These are phyloP conservation scores for Crypturellus tataupa DNA, from an alignment of 2,797 vertebrate genomes.

Conservation along the genomic window DNA sequence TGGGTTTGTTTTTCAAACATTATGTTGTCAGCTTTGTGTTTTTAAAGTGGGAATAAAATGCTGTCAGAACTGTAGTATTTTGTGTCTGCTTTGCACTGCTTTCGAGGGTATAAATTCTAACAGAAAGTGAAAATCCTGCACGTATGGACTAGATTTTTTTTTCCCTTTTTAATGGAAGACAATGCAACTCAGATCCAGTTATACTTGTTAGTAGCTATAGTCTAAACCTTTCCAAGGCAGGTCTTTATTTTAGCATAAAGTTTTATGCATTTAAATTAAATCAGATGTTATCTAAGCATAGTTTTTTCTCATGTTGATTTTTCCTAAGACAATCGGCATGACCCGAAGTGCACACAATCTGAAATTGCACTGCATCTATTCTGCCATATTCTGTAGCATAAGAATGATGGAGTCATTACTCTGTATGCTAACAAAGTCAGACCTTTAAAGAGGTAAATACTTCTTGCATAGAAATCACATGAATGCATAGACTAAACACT, in stretches of 20 bases:
- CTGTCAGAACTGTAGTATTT: not conserved
- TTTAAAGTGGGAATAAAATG: not conserved
- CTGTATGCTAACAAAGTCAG: not conserved
- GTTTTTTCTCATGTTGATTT: not conserved
- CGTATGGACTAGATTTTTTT: not conserved
- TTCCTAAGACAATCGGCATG: not conserved
- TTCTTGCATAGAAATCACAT: fast-evolving
- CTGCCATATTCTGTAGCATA: not conserved
- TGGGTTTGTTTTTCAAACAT: not conserved
- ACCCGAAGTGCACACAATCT: fast-evolving
- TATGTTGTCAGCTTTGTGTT: not conserved
- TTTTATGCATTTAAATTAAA: not conserved
- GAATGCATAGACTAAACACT: not conserved
- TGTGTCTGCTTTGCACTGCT: not conserved
- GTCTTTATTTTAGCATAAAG: not conserved
- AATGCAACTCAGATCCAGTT: not conserved
- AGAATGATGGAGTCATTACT: not conserved
- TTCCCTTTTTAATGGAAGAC: not conserved
- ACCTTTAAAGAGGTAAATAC: not conserved
- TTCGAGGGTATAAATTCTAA: not conserved
- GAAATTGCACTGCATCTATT: not conserved
- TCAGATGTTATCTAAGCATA: not conserved
- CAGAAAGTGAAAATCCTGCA: not conserved
- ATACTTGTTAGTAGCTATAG: not conserved
- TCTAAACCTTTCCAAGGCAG: not conserved